Evolutionary conservation across 2,113 vertebrate species (phyloP).

Genomic region (Talpa occidentalis): DNA sequence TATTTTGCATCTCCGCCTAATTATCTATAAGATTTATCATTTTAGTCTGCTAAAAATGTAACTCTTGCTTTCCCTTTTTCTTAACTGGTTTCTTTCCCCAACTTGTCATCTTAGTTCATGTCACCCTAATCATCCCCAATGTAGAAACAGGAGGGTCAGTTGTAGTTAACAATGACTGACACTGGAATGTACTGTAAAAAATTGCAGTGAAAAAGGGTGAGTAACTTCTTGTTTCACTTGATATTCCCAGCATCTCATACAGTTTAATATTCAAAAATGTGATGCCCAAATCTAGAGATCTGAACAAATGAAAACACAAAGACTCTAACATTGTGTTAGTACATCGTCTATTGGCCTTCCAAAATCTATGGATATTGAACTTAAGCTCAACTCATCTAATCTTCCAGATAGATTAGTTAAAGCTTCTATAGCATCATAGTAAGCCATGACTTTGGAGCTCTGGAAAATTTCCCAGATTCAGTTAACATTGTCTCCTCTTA

Average conservation of each 20-base stretch:
- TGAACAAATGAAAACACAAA: neutral
- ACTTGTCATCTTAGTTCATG: neutral
- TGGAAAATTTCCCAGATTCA: neutral
- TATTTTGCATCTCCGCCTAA: neutral
- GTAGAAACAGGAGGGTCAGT: neutral
- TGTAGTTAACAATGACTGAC: neutral
- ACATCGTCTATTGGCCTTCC: neutral
- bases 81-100: neutral
- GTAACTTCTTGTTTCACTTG: neutral
- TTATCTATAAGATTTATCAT: neutral
- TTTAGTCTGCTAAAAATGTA: neutral
- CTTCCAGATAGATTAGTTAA: neutral
- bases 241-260: neutral
- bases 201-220: neutral
- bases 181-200: neutral
- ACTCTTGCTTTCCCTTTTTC: neutral
- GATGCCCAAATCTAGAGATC: neutral
- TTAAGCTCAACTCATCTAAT: neutral
- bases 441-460: neutral
- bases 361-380: constrained; percentile 1
- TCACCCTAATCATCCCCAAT: neutral
- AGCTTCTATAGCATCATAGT: neutral
- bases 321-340: neutral
- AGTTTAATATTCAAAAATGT: neutral
- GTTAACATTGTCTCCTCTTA: neutral